Conservation (phyloP, 2,797 vertebrate species). For the Lutjanus campechanus region DNA sequence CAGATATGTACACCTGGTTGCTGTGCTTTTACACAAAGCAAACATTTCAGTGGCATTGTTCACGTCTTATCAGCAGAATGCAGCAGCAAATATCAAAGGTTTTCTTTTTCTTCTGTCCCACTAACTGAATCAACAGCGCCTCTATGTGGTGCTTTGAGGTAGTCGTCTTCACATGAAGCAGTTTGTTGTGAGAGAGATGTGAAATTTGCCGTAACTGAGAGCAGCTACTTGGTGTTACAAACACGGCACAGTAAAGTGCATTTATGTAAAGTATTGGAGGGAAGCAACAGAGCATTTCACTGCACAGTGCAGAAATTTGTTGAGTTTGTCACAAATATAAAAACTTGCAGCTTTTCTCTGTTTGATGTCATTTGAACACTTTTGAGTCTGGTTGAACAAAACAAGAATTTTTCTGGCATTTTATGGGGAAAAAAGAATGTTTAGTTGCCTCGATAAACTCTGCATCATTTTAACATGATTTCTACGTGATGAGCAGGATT, state of each 20-base stretch:
- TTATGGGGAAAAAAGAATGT: neutral
- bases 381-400: neutral
- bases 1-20: neutral
- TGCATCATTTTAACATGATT: neutral
- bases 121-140: constrained; percentile 12
- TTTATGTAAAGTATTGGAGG: too few relatives aligned
- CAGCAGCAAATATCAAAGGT: neutral
- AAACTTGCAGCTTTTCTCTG: neutral
- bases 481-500: neutral
- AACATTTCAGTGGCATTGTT: neutral
- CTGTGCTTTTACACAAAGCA: neutral
- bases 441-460: too few relatives aligned
- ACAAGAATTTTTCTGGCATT: neutral
- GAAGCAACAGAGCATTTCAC: neutral
- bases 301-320: neutral
- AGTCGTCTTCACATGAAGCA: too few relatives aligned
- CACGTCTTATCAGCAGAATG: neutral
- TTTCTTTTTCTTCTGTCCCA: neutral
- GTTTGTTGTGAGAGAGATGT: too few relatives aligned
- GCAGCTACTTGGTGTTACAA: neutral
- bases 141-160: constrained; percentile 2
- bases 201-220: too few relatives aligned
- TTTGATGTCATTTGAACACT: neutral
- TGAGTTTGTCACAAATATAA: neutral
- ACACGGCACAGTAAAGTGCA: too few relatives aligned